Conservation (phyloP, 2,797 vertebrate genomes). For the Serranus cabrilla region DNA sequence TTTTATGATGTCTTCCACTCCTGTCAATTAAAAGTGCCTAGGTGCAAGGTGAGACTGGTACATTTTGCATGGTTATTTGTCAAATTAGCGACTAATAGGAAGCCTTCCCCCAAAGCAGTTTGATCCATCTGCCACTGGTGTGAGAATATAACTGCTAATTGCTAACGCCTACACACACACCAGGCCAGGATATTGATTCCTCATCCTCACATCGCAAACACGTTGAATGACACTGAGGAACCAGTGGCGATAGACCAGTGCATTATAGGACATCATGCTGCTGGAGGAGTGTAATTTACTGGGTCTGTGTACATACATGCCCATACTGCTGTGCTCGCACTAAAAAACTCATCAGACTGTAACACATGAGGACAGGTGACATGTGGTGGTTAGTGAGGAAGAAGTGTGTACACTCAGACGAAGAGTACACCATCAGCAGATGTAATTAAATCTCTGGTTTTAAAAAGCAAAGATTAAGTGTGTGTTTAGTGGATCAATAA, state of each 20-base stretch:
- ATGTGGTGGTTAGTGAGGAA: constrained; percentile 26
- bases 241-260: constrained; percentile 28
- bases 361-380: constrained; percentile 57
- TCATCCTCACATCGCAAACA: constrained; percentile 66
- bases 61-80: constrained; percentile 55
- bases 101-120: constrained; percentile 40
- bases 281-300: constrained; percentile 42
- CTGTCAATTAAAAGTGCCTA: constrained; percentile 46
- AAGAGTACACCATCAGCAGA: constrained; percentile 57
- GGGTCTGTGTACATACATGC: constrained; percentile 16
- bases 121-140: constrained; percentile 66
- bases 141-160: constrained; percentile 69
- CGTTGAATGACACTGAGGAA: constrained; percentile 60
- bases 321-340: constrained; percentile 28
- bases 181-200: constrained; percentile 69
- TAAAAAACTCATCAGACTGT: constrained; percentile 26
- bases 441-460: constrained; percentile 72
- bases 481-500: constrained; percentile 79
- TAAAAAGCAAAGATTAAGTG: constrained; percentile 72
- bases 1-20: constrained; percentile 1
- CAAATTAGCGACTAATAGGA: constrained; percentile 58
- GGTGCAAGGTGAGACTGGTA: constrained; percentile 35
- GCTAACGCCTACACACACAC: constrained; percentile 61
- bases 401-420: constrained; percentile 1
- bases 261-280: constrained; percentile 18